Evolutionary conservation across 1,140 invertebrate species (phyloP), one percentile per base, ranked within the genome.

Genomic region (Drosophila ficusphila): DNA sequence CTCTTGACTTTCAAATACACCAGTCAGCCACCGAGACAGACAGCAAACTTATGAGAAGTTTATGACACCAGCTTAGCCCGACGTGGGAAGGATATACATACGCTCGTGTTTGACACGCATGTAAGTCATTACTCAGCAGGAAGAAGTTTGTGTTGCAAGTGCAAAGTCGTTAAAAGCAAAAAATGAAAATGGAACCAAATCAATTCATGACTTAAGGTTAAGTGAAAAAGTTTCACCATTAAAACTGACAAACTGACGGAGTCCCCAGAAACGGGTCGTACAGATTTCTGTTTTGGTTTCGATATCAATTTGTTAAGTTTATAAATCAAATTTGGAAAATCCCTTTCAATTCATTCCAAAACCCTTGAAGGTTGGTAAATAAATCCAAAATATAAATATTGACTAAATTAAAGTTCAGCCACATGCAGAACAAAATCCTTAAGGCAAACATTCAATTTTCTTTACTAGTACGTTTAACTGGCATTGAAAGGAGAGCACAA

Each of bases 201-300:
- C 79, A 83, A 83, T 83, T 86, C 71, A 86, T 44, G 60, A 73
- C 52, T 76, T 68, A 86, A 76, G 81, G 79, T 81, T 85, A 85
- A 85, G 79, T 85, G 79, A 86, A 85, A 85, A 85, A 85, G 21
- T 85, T 85, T 86, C 49, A 21, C 76, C 67, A 86, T 85, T 72
- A 78, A 82, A 76, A 83, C 68, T 70, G 79, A 74, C 74, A 83
- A 74, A 62, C 74, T 79, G 56, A 67, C 42, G 9, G 36, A 57
- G 38, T 14, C 23, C n/a, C 31, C 16, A 31, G 1, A 33, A 21
- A 68, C n/a, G 31, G 29, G 16, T 27, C 27, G 47, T 31, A 29
- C 39, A 41, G 31, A 48, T 38, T 46, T 4, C 4, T 34, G 7
- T 19, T 51, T 48, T 16, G 12, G 6, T 3, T 18, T 23, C 19